A percentile compares a stretch with the other conserved stretches of the same genome.
phyloP scores from a whole-genome alignment of 1,140 invertebrate species.

The Pseudomyrmex concolor region DNA sequence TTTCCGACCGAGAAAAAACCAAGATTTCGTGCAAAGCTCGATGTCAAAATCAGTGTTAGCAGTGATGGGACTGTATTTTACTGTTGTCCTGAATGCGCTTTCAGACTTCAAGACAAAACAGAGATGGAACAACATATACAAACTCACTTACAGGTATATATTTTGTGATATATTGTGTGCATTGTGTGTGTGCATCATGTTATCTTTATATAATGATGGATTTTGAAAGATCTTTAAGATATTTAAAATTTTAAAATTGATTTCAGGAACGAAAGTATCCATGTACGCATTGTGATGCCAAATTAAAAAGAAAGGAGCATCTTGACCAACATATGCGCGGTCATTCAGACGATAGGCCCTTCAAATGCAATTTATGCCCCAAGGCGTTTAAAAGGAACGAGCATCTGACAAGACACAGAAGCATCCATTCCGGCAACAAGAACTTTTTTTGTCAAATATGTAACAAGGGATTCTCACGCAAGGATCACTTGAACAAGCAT shows the following conservation, averaged over 20 bases:
- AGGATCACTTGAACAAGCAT: conserved; percentile 92
- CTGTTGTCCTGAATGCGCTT: conserved; percentile 84
- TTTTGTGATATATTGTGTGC: neutral
- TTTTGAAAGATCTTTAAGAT: neutral
- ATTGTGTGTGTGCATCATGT: neutral
- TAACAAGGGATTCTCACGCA: conserved; percentile 90
- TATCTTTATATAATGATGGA: neutral
- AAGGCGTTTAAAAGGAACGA: conserved; percentile 87
- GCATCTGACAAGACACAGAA: conserved; percentile 85
- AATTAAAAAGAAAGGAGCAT: conserved; percentile 84
- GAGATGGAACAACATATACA: conserved; percentile 84
- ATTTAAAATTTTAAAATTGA: neutral
- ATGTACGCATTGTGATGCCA: conserved; percentile 84
- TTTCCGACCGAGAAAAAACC: conserved; percentile 82
- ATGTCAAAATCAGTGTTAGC: conserved; percentile 82
- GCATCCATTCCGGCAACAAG: conserved; percentile 87
- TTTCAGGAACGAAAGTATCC: conserved; percentile 83
- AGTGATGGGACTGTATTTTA: conserved; percentile 83
- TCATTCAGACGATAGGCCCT: conserved; percentile 91
- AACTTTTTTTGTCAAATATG: conserved; percentile 91
- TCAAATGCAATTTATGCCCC: conserved; percentile 85
- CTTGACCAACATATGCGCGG: conserved; percentile 89
- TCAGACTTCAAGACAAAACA: conserved; percentile 80
- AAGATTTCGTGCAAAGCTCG: conserved; percentile 83
- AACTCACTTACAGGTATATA: conserved; percentile 81